Conservation (phyloP, 2,888 invertebrate genomes). For the Hydroisotoma schaefferi region DNA sequence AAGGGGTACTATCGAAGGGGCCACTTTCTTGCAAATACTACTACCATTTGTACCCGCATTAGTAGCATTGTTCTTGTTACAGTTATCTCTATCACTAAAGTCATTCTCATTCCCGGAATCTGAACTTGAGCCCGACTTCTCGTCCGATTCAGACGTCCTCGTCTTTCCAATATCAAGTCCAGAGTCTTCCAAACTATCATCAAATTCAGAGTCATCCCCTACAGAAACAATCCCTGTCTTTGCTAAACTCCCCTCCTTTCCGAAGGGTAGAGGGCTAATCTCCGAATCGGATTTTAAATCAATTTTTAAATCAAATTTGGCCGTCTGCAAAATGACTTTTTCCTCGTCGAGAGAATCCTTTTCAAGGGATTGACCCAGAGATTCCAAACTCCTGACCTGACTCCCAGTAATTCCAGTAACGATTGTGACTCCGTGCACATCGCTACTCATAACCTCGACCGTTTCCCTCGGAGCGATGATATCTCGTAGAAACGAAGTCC, state of each 20-base stretch:
- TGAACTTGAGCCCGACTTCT: conserved; percentile 45
- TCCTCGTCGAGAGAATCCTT: conserved; percentile 14
- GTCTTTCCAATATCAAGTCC: conserved; percentile 44
- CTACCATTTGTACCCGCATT: no score
- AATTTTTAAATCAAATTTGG: neutral
- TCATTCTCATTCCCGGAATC: conserved; percentile 49
- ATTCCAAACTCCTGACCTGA: neutral
- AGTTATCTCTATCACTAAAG: conserved; percentile 34
- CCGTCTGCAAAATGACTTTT: neutral
- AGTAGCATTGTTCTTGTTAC: neutral
- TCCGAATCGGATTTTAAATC: conserved; percentile 20
- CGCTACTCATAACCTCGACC: neutral
- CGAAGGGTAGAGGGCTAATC: conserved; percentile 32
- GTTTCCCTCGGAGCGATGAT: conserved; percentile 30
- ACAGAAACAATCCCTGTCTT: conserved; percentile 16
- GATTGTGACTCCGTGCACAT: neutral
- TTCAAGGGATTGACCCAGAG: neutral
- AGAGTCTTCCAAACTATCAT: conserved; percentile 48
- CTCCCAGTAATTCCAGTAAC: neutral
- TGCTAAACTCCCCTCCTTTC: conserved; percentile 22
- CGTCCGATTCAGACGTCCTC: conserved; percentile 41
- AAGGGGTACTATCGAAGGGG: neutral
- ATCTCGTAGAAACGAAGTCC: conserved; percentile 43
- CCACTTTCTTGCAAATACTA: no score
- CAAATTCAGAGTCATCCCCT: conserved; percentile 42